Evolutionary conservation across 2,888 invertebrate genomes (phyloP).

Genomic region (Phorcus lineatus): DNA sequence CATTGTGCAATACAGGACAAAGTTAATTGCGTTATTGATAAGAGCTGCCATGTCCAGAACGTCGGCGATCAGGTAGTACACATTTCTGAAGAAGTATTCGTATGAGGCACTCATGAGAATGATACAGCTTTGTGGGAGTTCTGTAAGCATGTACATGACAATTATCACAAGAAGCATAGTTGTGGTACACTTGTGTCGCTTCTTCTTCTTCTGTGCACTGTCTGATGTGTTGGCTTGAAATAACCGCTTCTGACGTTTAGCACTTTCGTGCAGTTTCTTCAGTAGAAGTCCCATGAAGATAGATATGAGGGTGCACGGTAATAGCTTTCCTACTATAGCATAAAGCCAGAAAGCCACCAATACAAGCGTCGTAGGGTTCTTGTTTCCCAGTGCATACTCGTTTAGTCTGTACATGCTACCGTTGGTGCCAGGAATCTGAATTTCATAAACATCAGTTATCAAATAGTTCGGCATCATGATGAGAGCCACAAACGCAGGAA

Average conservation of each 20-base stretch:
- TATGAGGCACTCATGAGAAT: slow-evolving; percentile 87
- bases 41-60: slow-evolving; percentile 92
- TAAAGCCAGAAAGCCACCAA: slow-evolving; percentile 84
- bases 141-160: slow-evolving; percentile 89
- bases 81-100: slow-evolving; percentile 81
- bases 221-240: slow-evolving; percentile 25
- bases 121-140: slow-evolving; percentile 87
- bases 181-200: slow-evolving; percentile 84
- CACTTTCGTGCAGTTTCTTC: slow-evolving; percentile 70
- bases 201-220: slow-evolving; percentile 28
- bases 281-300: slow-evolving; percentile 78
- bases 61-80: slow-evolving; percentile 82
- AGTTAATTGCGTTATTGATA: slow-evolving; percentile 93
- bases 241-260: slow-evolving; percentile 37
- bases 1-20: slow-evolving; percentile 95
- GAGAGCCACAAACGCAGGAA: slow-evolving; percentile 81
- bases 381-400: slow-evolving; percentile 37
- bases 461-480: slow-evolving; percentile 63
- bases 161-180: slow-evolving; percentile 84
- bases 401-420: slow-evolving; percentile 48
- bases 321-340: slow-evolving; percentile 91
- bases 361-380: slow-evolving; percentile 37
- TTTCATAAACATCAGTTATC: slow-evolving; percentile 19
- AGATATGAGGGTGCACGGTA: slow-evolving; percentile 91
- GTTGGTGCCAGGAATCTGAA: slow-evolving; percentile 30